Evolutionary conservation across 2,113 vertebrate genomes (phyloP).

Genomic region (Tragelaphus imberbis): DNA sequence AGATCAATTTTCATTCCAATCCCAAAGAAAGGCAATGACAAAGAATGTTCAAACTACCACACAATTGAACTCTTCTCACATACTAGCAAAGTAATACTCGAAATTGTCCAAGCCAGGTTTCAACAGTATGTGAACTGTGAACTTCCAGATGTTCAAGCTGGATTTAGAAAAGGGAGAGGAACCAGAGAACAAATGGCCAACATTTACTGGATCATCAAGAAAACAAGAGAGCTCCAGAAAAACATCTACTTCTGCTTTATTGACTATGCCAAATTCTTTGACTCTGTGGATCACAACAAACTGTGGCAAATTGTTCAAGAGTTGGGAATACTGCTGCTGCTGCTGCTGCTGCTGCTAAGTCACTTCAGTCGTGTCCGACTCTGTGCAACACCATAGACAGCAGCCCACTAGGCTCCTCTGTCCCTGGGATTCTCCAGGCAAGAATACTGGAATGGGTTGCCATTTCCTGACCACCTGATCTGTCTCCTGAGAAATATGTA

Average conservation of each 20-base stretch:
- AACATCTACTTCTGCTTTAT: neutral
- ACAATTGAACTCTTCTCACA: neutral
- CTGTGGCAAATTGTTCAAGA: neutral
- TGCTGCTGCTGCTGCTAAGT: too few relatives aligned
- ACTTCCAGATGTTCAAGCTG: neutral
- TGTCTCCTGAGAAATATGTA: neutral
- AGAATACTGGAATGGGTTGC: too few relatives aligned
- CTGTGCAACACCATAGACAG: too few relatives aligned
- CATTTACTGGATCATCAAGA: neutral
- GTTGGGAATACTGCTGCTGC: neutral
- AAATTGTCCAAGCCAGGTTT: too few relatives aligned
- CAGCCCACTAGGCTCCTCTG: too few relatives aligned
- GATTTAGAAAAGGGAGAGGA: neutral
- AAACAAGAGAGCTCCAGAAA: neutral
- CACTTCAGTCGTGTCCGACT: too few relatives aligned
- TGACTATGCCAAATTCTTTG: neutral
- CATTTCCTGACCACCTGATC: neutral
- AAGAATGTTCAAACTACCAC: neutral
- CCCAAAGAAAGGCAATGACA: neutral
- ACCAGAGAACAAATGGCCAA: neutral
- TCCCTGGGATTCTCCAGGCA: too few relatives aligned
- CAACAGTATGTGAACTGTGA: too few relatives aligned
- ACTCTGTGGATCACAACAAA: neutral
- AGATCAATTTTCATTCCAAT: neutral
- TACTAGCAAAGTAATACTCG: too few relatives aligned